Evolutionary conservation across 2,797 vertebrate species (phyloP).

Genomic region (Nyctibius grandis): DNA sequence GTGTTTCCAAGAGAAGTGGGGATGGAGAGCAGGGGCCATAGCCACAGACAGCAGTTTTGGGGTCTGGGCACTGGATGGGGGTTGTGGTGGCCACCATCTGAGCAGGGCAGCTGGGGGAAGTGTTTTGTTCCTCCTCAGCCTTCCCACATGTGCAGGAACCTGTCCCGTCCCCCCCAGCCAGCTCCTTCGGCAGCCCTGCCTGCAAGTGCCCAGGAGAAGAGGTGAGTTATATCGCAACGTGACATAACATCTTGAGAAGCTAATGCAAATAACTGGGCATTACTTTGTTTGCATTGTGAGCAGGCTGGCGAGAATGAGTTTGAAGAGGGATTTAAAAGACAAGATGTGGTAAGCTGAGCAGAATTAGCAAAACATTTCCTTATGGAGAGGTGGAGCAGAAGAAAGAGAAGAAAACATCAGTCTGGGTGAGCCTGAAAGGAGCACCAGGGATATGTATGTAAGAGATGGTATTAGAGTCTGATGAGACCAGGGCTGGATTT

Average conservation of each 20-base stretch:
- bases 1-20: background rate
- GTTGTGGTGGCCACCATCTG: background rate
- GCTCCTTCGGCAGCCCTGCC: background rate
- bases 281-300: background rate
- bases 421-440: background rate
- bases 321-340: conserved; percentile 2
- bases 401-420: background rate
- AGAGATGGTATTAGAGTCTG: background rate
- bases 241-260: background rate
- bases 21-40: background rate
- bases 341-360: background rate
- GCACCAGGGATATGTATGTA: background rate
- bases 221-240: background rate
- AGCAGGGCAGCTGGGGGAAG: background rate
- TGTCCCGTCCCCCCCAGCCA: background rate
- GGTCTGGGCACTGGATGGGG: background rate
- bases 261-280: background rate
- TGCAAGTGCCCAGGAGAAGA: background rate
- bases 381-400: background rate
- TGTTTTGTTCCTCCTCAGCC: background rate
- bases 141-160: background rate
- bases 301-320: background rate
- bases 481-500: background rate
- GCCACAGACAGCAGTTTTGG: background rate
- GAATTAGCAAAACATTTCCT: background rate